Percentiles rank a stretch among this genome's conserved stretches.
Evolutionary conservation across 2,113 vertebrate genomes (phyloP).

Genomic region (Agapornis roseicollis): DNA sequence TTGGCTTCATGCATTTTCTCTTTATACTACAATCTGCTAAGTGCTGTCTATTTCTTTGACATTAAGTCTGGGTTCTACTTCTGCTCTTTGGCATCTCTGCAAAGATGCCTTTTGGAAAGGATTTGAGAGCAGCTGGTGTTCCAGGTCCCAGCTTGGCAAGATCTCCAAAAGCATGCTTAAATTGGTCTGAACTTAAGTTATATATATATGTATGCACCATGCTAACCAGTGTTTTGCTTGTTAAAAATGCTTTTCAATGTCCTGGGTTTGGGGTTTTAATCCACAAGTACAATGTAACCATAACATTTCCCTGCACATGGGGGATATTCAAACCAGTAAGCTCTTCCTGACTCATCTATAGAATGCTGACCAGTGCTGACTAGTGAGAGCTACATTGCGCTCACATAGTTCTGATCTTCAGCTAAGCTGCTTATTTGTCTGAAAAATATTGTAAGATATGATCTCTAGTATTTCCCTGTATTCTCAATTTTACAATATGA

Average conservation of each 20-base stretch:
- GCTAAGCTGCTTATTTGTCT: background rate
- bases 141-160: background rate
- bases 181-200: background rate
- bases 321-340: background rate
- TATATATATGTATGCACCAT: fast-evolving
- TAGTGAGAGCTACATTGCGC: background rate
- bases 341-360: background rate
- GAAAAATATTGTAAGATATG: background rate
- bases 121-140: background rate
- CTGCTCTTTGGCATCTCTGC: background rate
- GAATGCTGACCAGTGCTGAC: background rate
- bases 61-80: background rate
- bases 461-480: background rate
- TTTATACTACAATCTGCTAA: background rate
- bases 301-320: background rate
- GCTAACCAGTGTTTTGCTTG: background rate
- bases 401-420: background rate
- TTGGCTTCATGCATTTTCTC: background rate
- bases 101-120: background rate
- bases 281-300: background rate
- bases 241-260: background rate
- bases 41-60: background rate
- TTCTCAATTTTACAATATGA: background rate
- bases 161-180: background rate
- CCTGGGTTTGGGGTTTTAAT: background rate